Evolutionary conservation across 2,888 invertebrate species (phyloP), one percentile per base, ranked within the genome.

Genomic region (Cephus nigrinus): DNA sequence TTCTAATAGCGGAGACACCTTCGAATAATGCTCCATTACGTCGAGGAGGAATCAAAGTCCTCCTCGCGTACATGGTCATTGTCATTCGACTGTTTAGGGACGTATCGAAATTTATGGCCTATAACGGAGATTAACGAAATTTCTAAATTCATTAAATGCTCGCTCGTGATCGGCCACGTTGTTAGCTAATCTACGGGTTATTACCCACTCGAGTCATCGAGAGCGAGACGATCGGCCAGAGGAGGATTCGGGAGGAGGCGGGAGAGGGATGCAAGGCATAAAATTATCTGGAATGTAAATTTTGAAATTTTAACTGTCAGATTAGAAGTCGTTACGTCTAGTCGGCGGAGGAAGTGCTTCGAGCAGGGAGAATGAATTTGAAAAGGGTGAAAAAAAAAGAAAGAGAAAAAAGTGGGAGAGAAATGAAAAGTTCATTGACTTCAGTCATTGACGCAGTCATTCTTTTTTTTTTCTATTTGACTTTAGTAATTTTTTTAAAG

Each of bases 111-210:
- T 84, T 83, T 80, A 81, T 82, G 76, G 77, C 73, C 80, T 69
- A 75, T 80, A 34, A 34, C 1, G 78, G 79, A 82, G 81, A 83
- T 83, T 82, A 82, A 69, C 78, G 81, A 80, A 80, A 80, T 82
- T 82, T 81, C 82, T 82, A 82, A 84, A 82, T 83, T 80, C 79
- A 80, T 78, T 79, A 79, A 79, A 78, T 81, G 80, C 80, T 77
- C 79, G 80, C 71, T 55, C 35, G 71, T 33, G 12, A 12, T 31
- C 71, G 71, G 12, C 32, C 31, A 23, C 71, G 77, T 34, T 74
- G 81, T 82, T 81, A 75, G 79, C 76, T 81, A 83, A 84, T 84
- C 81, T 79, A 81, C 81, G 80, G 76, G 78, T 77, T 75, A 23
- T 78, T 77, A 73, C 74, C 55, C 23, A 23, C 55, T 55, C 55